A percentile compares a stretch with the other conserved stretches of the same genome.
Conservation (phyloP, 2,113 vertebrate species). For the Onychostruthus taczanowskii region DNA sequence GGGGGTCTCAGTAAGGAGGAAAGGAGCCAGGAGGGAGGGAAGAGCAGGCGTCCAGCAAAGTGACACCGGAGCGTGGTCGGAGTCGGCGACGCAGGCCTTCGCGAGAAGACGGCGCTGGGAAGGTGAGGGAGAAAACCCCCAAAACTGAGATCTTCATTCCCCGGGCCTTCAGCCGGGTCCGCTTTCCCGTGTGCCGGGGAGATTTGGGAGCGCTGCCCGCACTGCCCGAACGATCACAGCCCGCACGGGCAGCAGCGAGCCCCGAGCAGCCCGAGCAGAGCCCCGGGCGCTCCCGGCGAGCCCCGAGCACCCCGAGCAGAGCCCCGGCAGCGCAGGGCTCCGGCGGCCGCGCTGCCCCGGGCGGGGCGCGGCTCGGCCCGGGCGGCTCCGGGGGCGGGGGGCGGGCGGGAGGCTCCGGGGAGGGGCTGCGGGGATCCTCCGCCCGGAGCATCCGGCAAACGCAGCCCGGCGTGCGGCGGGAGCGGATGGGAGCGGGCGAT, state of each 20-base stretch:
- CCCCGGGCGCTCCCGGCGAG: background rate
- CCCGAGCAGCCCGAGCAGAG: background rate
- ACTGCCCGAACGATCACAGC: background rate
- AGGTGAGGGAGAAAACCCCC: background rate
- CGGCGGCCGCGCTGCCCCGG: background rate
- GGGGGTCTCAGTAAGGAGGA: background rate
- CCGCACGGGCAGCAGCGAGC: background rate
- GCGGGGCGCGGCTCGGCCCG: background rate
- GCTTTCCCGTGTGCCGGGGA: background rate
- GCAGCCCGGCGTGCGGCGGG: background rate
- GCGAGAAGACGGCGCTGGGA: background rate
- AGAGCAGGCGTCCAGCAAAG: background rate
- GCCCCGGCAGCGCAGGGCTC: background rate
- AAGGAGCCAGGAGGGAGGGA: background rate
- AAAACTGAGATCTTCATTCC: background rate
- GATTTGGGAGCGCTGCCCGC: background rate
- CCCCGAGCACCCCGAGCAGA: background rate
- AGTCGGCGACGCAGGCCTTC: background rate
- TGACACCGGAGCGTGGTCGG: rapidly evolving
- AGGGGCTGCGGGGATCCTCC: background rate
- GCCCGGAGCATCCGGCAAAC: background rate
- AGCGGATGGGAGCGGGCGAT: background rate
- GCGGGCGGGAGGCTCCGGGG: background rate
- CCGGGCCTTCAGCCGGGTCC: background rate
- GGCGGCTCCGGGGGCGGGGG: no score